Evolutionary conservation across 2,113 vertebrate genomes (phyloP), one percentile per base, ranked within the genome.

Genomic region (Hemichromis elongatus): DNA sequence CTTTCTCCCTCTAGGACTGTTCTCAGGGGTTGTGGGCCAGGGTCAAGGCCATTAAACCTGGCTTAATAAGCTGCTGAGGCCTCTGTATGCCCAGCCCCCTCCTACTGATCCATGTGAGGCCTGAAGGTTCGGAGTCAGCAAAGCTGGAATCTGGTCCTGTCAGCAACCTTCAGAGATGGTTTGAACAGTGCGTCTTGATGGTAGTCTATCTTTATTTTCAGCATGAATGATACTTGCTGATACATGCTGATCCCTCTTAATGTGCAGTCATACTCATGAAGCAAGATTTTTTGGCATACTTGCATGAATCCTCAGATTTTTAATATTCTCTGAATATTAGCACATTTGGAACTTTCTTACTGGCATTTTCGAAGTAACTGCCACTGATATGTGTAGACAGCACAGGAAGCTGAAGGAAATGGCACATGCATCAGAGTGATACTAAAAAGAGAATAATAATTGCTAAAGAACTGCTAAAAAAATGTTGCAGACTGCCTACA

Each of bases 1-100:
- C 92, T 82, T 47, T 84, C 77, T 73, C 37, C 86, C 85, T 90
- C 73, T 61, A 88, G 88, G 90, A 83, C 68, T 88, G 40, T 35
- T 87, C 79, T 87, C 63, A 2, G 7, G 59, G 80, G 85, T 83
- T 86, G 83, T 61, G 82, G 84, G 79, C 68, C 33, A 56, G 83
- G 93, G 87, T 92, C 85, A 93, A 93, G 92, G 87, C 90, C 88
- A 92, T 95, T 94, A 94, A 86, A 91, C 81, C 79, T 85, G 87
- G 78, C 73, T 91, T 95, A 94, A 93, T 94, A 88, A 90, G 87
- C 80, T 86, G 70, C 90, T 42, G 91, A 89, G 81, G 6, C 79
- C 66, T 47, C 52, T 54, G 10, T 66, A 16, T 66, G 18, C 40
- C 59, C 28, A 16, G 33, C 68, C 40, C 63, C 68, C 52, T 73